Conservation (phyloP, 2,888 invertebrate genomes). For the Chouioia cunea region DNA sequence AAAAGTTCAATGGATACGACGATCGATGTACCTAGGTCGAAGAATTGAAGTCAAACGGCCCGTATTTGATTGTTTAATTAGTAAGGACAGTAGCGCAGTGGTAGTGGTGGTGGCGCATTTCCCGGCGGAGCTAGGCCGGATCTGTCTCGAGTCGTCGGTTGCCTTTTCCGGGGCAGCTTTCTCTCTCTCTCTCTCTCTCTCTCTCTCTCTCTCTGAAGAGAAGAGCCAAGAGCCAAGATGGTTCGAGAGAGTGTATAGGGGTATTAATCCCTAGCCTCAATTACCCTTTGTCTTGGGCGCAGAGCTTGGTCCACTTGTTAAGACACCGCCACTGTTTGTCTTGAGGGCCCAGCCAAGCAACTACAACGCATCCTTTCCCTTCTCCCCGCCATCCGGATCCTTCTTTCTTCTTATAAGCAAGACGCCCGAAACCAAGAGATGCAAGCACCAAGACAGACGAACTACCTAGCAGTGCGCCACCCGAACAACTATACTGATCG, state of each 20-base stretch:
- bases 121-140: conserved; percentile 53
- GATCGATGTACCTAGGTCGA: conserved; percentile 4
- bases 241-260: conserved; percentile 62
- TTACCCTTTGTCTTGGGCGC: conserved; percentile 69
- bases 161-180: neutral
- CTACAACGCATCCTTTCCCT: conserved; percentile 11
- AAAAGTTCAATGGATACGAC: conserved; percentile 14
- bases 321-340: conserved; percentile 70
- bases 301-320: conserved; percentile 70
- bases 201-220: conserved; percentile 43
- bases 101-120: conserved; percentile 51
- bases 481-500: conserved; percentile 64
- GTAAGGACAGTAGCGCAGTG: too few relatives aligned
- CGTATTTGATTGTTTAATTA: conserved; percentile 69
- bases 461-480: conserved; percentile 59
- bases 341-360: conserved; percentile 55
- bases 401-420: conserved; percentile 49
- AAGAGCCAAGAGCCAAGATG: conserved; percentile 44
- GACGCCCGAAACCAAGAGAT: conserved; percentile 66
- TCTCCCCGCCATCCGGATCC: conserved; percentile 40
- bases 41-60: conserved; percentile 50
- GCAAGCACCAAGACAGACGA: too few relatives aligned
- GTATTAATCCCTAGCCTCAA: conserved; percentile 70
- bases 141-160: conserved; percentile 33
- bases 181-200: too few relatives aligned